Base-by-base conservation (phyloP, 2,797 vertebrate species). In the Gymnodraco acuticeps region DNA sequence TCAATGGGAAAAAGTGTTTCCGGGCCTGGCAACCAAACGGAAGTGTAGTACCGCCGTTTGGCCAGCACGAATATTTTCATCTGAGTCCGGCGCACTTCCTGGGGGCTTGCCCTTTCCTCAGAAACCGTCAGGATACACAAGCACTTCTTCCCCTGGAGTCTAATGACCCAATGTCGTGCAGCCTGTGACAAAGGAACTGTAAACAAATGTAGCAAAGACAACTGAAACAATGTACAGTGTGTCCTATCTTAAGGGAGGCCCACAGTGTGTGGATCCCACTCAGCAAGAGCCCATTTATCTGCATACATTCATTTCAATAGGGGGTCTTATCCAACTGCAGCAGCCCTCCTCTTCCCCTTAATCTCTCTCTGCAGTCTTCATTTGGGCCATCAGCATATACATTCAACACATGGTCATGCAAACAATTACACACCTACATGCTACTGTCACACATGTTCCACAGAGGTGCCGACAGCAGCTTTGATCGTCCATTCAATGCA, bases 241-340 rank as follows among this genome's bases (percentile, higher is more conserved):
- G 61, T 55, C 10, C 14, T 11, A 47, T 73, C 46, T 61, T 59
- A 50, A 47, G 13, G 20, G 43, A 53, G 50, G 60, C 17, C 31
- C 19, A 33, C 13, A 20, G 69, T 70, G 33, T 64, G 14, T 61
- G 50, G 69, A 66, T 69, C 45, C 42, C 16, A 56, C 17, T 54
- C 52, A 61, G 46, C 42, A 54, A 75, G 80, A 69, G 52, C 38
- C 51, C 48, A 88, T 90, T 90, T 83, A 88, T 90, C 82, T 87
- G 53, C 68, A 89, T 78, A 70, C 81, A 82, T 87, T 91, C 81
- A 85, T 84, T 90, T 69, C 70, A 77, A 56, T 59, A 54, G 50
- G 27, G 73, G 78, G 63, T 64, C 74, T 72, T 59, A 56, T 65
- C 41, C 51, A 67, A 73, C 52, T 74, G 75, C 64, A 75, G 52